A percentile compares a stretch with the other conserved stretches of the same genome.
Conservation (phyloP, 2,113 vertebrate species). For the Corapipo altera region DNA sequence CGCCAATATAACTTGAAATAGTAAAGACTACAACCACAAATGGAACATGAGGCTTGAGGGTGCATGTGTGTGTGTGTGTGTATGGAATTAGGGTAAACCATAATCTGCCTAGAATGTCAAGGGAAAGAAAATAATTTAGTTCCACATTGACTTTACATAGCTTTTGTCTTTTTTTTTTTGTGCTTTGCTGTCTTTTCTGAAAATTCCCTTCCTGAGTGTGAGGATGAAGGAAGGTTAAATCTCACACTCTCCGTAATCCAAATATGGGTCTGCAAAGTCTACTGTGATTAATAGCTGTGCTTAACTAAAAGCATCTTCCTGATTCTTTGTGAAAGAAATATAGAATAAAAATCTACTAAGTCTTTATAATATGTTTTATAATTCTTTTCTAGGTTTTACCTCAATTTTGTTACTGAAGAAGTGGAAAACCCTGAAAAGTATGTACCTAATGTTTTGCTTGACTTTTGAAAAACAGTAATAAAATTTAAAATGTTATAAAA, state of each 20-base stretch:
- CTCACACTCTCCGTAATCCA: not conserved
- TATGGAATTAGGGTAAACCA: not conserved
- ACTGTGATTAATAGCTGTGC: not conserved
- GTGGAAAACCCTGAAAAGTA: slow-evolving; percentile 92
- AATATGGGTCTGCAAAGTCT: not conserved
- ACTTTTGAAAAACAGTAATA: not conserved
- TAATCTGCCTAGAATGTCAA: not conserved
- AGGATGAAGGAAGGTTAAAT: not conserved
- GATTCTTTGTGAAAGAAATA: not conserved
- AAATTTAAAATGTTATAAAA: not conserved
- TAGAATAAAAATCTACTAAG: not conserved
- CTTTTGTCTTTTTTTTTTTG: not conserved
- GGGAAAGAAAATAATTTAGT: not conserved
- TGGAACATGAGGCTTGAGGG: not conserved
- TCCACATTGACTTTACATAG: not conserved
- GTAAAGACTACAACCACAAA: not conserved
- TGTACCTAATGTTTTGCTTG: slow-evolving; percentile 49
- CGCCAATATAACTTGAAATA: not conserved
- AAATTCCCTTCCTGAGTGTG: not conserved
- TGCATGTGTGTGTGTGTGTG: fast-evolving
- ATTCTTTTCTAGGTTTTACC: slow-evolving; percentile 87
- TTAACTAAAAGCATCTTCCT: not conserved
- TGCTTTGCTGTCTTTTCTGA: not conserved
- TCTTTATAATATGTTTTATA: not conserved
- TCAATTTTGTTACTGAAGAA: slow-evolving; percentile 98